Evolutionary conservation across 2,888 invertebrate species (phyloP), one percentile per base, ranked within the genome.

Genomic region (Amitus sp.): DNA sequence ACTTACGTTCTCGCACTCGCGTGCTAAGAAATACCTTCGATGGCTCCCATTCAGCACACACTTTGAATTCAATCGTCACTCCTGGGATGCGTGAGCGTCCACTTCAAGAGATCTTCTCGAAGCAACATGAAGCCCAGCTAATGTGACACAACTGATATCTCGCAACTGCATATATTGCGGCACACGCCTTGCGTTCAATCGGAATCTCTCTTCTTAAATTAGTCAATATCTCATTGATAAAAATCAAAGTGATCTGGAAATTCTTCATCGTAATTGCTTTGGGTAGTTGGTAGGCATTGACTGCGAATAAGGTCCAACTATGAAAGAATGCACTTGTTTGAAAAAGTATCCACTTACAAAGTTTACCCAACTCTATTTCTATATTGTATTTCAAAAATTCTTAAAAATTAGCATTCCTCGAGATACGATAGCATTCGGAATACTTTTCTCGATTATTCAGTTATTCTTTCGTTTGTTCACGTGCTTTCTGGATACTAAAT

Each of bases 31-130:
- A 66, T 56, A 66, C 64, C 54, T 60, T 59, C 62, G 67, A 68
- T 67, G 70, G 68, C 68, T 70, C 67, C 62, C 65, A 69, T 67
- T 72, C 68, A 73, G 64, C 63, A 60, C 66, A 65, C 68, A 58
- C 59, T 62, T 63, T 69, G 65, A 66, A 66, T 45, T 70, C 68
- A 70, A 70, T 69, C 62, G 68, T 67, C 64, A 62, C 68, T 67
- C 54, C 67, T 49, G 66, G 47, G 56, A 50, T 62, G 62, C 65
- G 62, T 62, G 57, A 60, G 59, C 40, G 48, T 43, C 43, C 33
- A 33, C 42, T 55, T 59, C 49, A 50, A 45, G 57, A 64, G 69
- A 62, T 61, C 51, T 3, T 23, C 55, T 59, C 53, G 42, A 46
- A 37, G 46, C 47, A 19, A 49, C 48, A 9, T 7, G 10, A 53